Evolutionary conservation across 1,140 invertebrate species (phyloP), one percentile per base, ranked within the genome.

Genomic region (Hestina assimilis): DNA sequence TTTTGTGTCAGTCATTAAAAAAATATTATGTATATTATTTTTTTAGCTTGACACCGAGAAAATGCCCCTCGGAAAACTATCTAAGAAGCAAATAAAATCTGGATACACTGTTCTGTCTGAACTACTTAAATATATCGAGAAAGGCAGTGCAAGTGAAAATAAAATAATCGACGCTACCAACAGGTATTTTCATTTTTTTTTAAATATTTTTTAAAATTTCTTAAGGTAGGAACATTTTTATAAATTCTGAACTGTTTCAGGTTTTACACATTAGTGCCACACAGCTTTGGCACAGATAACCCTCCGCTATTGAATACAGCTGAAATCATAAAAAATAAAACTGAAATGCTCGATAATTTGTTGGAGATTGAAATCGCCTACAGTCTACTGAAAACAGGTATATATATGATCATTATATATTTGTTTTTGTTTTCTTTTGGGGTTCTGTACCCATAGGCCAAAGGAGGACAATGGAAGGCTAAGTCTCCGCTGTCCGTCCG

Each of bases 21-120:
- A 9, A 28, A 28, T 28, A 9, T 28, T 9, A 6, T 1, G 24
- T 28, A n/a, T 6, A n/a, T 52, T 11, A 19, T 23, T 61, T 3
- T 60, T 59, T 54, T 66, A 95, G 92, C 92, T 99, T 66, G 98
- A 99, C 89, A 91, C 96, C 63, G 96, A 98, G 43, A 99, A 99
- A 89, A 98, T 99, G 97, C 98, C 98, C 0, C 88, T 99, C 1
- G 98, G 98, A 35, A 99, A 99, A 90, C 79, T 99, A 0, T 99
- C 97, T 6, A 93, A 95, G 71, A 94, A 94, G 57, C 97, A 99
- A 89, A 94, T 99, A 26, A 92, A 95, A 71, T 90, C 92, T 40
- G 98, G 97, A 0, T 99, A 96, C 75, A 86, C 80, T 26, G 93
- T 98, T 11, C 82, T 99, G 1, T 93, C 91, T 1, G 94, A 98